Evolutionary conservation across 1,140 invertebrate species (phyloP).

Genomic region (Drusus annulatus): DNA sequence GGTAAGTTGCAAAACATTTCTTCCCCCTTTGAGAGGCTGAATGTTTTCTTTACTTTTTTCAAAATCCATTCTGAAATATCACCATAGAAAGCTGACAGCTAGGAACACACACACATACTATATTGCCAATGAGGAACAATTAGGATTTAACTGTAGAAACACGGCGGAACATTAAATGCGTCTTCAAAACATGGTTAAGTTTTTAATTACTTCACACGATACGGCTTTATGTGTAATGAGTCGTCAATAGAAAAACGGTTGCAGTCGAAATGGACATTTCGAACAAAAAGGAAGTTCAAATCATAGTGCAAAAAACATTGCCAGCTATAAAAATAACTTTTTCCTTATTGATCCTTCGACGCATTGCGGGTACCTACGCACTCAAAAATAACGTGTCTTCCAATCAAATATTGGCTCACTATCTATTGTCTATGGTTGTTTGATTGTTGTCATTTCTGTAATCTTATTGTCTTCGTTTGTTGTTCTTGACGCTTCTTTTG

Average conservation of each 20-base stretch:
- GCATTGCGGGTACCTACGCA: too few species aligned
- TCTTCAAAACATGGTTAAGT: conserved; percentile 35
- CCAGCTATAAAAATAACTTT: conserved; percentile 25
- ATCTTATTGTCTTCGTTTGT: too few species aligned
- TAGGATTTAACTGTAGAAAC: conserved; percentile 14
- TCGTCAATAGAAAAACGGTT: conserved; percentile 46
- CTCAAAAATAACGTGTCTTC: too few species aligned
- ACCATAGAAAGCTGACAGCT: conserved; percentile 49
- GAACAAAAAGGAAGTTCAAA: conserved; percentile 54
- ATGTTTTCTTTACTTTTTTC: conserved; percentile 92
- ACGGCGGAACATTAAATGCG: conserved; percentile 14
- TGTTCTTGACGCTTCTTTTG: too few species aligned
- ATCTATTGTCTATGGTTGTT: too few species aligned
- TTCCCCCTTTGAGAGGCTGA: conserved; percentile 87
- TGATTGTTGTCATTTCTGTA: too few species aligned
- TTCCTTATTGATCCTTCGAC: conserved; percentile 10
- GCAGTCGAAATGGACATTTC: conserved; percentile 48
- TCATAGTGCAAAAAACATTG: conserved; percentile 43
- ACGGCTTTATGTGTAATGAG: conserved; percentile 17
- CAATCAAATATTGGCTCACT: too few species aligned
- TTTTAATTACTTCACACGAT: conserved; percentile 18
- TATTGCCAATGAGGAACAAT: conserved; percentile 26
- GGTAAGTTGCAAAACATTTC: conserved; percentile 82
- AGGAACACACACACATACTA: conserved; percentile 26
- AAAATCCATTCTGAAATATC: conserved; percentile 74